These are phyloP conservation scores for Parus major DNA, from an alignment of 2,113 vertebrate genomes.

Conservation along the genomic window DNA sequence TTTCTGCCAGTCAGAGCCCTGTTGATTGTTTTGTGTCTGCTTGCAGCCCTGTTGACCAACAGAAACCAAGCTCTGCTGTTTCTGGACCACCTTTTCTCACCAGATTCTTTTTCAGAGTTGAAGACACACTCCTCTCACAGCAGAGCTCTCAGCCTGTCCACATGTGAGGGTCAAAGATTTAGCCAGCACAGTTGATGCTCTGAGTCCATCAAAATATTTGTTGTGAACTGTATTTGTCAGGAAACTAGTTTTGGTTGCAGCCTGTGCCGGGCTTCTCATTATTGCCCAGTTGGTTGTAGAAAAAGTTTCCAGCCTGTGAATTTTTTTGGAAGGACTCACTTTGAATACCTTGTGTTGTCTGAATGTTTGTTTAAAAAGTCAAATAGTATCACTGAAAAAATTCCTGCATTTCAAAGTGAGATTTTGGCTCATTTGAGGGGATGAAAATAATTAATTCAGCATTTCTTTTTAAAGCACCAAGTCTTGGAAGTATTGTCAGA, in stretches of 20 bases:
- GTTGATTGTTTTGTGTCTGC: neutral
- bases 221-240: neutral
- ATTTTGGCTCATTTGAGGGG: neutral
- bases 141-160: accelerated
- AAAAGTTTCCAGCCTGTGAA: neutral
- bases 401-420: neutral
- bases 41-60: neutral
- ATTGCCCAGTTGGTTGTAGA: neutral
- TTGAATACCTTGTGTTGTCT: neutral
- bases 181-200: neutral
- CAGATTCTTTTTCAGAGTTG: neutral
- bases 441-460: neutral
- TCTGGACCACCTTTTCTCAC: neutral
- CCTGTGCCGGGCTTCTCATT: accelerated
- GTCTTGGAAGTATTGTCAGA: neutral
- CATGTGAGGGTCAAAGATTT: neutral
- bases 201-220: neutral
- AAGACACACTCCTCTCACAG: accelerated
- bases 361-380: neutral
- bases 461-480: neutral
- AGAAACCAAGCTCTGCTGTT: neutral
- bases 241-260: neutral
- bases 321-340: neutral
- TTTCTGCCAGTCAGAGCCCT: neutral
- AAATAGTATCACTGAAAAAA: neutral